Evolutionary conservation across 2,113 vertebrate species (phyloP).

Genomic region (Pardalotus punctatus): DNA sequence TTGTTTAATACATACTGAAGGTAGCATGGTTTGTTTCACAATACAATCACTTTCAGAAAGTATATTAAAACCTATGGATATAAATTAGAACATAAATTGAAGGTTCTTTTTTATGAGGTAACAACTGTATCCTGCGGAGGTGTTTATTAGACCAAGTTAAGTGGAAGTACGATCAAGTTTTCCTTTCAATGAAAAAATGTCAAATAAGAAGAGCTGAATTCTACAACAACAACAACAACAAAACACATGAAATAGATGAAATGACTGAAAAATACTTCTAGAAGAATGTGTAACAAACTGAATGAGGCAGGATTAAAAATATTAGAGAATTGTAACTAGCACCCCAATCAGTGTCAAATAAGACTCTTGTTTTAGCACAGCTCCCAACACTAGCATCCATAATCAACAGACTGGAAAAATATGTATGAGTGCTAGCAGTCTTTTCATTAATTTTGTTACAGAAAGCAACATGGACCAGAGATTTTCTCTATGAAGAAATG

Average conservation of each 20-base stretch:
- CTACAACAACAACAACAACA: neutral
- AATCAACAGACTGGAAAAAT: neutral
- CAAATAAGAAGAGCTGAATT: neutral
- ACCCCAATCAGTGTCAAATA: neutral
- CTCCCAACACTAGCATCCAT: neutral
- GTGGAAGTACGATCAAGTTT: neutral
- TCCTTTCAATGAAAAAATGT: neutral
- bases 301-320: neutral
- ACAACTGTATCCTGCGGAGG: constrained; percentile 50
- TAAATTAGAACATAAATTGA: constrained; percentile 57
- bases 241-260: neutral
- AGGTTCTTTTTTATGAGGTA: constrained; percentile 54
- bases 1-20: neutral
- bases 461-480: neutral
- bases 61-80: constrained; percentile 23
- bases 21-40: neutral
- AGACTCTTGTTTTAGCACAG: neutral
- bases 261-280: neutral
- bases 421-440: neutral
- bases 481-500: neutral
- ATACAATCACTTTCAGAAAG: constrained; percentile 4
- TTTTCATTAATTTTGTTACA: neutral
- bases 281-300: neutral
- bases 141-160: constrained; percentile 62
- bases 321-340: neutral